These are phyloP conservation scores for Papilio demoleus DNA, from an alignment of 2,888 invertebrate species.

Conservation along the genomic window DNA sequence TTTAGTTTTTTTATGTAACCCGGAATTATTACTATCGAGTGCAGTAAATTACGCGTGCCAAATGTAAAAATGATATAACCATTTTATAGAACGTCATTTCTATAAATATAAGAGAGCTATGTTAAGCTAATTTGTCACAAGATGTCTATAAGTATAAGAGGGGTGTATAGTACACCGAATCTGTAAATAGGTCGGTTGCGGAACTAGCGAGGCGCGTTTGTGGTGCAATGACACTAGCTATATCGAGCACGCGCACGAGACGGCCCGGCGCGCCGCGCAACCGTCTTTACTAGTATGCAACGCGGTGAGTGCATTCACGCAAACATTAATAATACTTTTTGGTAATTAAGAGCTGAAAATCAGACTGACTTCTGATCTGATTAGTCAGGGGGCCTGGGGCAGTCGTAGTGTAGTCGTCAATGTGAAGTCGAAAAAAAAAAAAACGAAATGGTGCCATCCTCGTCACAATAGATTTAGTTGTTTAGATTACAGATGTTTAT, in stretches of 20 bases:
- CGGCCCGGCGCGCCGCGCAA: constrained; percentile 33
- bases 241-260: constrained; percentile 31
- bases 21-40: no score
- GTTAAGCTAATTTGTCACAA: neutral
- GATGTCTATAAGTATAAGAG: neutral
- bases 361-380: no score
- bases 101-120: neutral
- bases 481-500: neutral
- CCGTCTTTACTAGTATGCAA: neutral
- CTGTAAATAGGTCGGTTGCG: constrained; percentile 23
- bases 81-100: neutral
- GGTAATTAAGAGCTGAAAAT: neutral
- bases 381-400: no score
- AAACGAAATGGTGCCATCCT: neutral
- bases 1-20: no score
- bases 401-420: no score
- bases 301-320: neutral
- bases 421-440: no score
- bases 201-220: neutral
- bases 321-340: neutral
- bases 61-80: no score
- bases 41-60: no score
- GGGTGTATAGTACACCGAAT: neutral
- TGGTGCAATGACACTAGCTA: constrained; percentile 36
- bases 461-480: neutral